Base-by-base conservation (phyloP, 1,140 invertebrate genomes). In the Drosophila arawakana region DNA sequence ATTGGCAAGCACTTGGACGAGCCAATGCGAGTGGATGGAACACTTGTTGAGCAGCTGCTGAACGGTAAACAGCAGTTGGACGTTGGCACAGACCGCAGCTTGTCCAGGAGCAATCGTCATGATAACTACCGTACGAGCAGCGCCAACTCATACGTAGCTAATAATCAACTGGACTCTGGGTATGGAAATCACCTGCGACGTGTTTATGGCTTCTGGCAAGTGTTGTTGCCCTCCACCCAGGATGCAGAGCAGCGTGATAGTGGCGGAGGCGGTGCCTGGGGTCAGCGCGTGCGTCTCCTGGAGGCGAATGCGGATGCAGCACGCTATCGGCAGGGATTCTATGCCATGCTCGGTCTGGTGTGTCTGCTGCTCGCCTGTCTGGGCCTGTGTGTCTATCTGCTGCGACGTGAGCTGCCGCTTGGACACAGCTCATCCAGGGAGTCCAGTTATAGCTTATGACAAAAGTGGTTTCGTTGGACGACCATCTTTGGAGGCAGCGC, bases 261-360 rank as follows among this genome's bases (percentile, higher is more conserved):
- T 0, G 58, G 50, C 0, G 58, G 70, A 3, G 52, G 57, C 41
- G 61, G 60, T 30, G 59, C 62, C 1, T 50, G 82, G 30, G 79
- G 79, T 0, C 83, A 91, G 15, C 74, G 80, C 7, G 78, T 92
- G 9, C 73, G 76, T 4, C 68, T 91, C 1, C 10, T 82, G 57
- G 91, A 92, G 49, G 91, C 83, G 4, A 66, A 72, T 68, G 81
- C 90, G 1, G 91, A 91, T 78, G 91, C 89, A 6, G 76, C 84
- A 8, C 88, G 92, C 21, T 92, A 92, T 61, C 81, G 86, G 2
- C 91, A 92, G 44, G 92, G 92, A 2, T 92, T 92, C 54, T 92
- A 89, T 59, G 89, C 82, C 7, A 81, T 92, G 85, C 43, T 91
- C 21, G 88, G 73, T 0, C 68, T 89, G 9, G 90, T 89, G 18